Evolutionary conservation across 2,888 invertebrate species (phyloP), one percentile per base, ranked within the genome.

Genomic region (Oscheius sp.): DNA sequence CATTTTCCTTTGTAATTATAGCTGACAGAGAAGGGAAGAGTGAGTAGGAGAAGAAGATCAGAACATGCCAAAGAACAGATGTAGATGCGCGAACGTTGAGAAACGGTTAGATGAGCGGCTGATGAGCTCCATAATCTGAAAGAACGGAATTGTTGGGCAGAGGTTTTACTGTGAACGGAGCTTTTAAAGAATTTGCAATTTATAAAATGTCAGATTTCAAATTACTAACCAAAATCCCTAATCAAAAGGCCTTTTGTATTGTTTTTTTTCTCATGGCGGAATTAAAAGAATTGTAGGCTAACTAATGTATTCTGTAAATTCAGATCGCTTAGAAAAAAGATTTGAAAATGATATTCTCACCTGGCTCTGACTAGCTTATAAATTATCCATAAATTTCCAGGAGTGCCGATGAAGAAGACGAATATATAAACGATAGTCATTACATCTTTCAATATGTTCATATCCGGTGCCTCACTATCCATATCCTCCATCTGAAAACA

Each of bases 321-420:
- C n/a, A n/a, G n/a, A n/a, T n/a, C n/a, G n/a, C n/a, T n/a, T n/a
- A n/a, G n/a, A n/a, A n/a, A n/a, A n/a, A n/a, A n/a, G n/a, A n/a
- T n/a, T n/a, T 9, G 17, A 44, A 44, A 44, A 22, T 12, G 47
- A 47, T 9, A 47, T 6, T 14, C 24, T 9, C 45, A 79, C 80
- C 74, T 67, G 9, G 77, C 75, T 51, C 77, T 50, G 45, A 78
- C 67, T 12, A 82, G 65, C 41, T 75, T 76, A 57, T 73, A 74
- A 49, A 82, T 79, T 38, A 81, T 82, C 80, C 80, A 82, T n/a
- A 79, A 41, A 51, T 81, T 81, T 24, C 82, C 82, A 0, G 74
- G 73, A 4, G 77, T 74, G 17, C 82, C 82, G 26, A 81, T 67
- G n/a, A 81, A 38, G 38, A 80, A 82, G 8, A 79, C 77, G 36